Evolutionary conservation across 2,797 vertebrate species (phyloP).

Genomic region (Oreochromis mossambicus): DNA sequence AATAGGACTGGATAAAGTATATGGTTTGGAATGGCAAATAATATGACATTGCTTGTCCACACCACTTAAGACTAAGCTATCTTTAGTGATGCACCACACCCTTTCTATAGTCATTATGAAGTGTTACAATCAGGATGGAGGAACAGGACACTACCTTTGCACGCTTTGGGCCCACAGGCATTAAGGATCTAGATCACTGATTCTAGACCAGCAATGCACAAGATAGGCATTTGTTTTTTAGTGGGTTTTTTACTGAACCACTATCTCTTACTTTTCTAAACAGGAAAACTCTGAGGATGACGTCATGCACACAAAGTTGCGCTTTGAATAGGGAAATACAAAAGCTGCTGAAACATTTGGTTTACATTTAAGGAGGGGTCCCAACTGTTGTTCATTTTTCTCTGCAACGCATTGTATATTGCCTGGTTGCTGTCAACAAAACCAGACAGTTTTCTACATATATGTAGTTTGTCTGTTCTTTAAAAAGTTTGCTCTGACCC

Average conservation of each 20-base stretch:
- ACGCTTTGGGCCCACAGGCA: not conserved
- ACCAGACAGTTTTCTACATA: not conserved
- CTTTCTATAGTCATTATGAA: not conserved
- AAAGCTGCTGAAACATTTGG: not conserved
- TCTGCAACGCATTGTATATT: fast-evolving
- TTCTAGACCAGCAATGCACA: not conserved
- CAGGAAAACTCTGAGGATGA: fast-evolving
- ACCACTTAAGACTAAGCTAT: not conserved
- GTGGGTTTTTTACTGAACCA: fast-evolving
- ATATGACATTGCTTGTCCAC: not conserved
- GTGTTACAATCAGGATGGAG: not conserved
- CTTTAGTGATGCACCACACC: not conserved
- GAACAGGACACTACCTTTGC: not conserved
- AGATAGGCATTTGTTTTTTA: not conserved
- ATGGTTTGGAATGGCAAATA: not conserved
- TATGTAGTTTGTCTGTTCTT: not conserved
- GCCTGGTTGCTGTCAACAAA: not conserved
- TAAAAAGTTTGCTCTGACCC: not conserved
- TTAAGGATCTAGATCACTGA: not conserved
- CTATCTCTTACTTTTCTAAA: not conserved
- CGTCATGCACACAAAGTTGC: not conserved
- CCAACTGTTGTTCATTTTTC: not conserved
- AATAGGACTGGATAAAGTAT: not conserved
- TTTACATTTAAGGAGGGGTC: not conserved
- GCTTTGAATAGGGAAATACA: not conserved